Conservation (phyloP, 2,888 invertebrate species). For the Yponomeuta evonymella region DNA sequence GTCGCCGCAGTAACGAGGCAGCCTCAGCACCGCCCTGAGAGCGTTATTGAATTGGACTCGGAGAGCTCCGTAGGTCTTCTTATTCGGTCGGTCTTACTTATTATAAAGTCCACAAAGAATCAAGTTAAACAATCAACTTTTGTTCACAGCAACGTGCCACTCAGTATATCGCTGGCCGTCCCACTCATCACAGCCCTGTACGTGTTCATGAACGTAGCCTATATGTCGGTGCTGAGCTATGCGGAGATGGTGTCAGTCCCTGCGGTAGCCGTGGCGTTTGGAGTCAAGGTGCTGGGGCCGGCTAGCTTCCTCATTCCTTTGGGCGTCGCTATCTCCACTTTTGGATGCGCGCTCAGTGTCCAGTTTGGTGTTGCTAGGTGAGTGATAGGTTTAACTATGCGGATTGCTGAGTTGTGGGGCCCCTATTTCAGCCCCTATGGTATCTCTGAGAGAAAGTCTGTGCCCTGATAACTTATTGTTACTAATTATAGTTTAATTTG, state of each 20-base stretch:
- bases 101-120: too few species aligned
- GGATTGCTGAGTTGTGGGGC: neutral
- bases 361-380: constrained; percentile 85
- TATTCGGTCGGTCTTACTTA: too few species aligned
- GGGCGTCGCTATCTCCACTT: constrained; percentile 85
- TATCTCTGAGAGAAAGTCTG: too few species aligned
- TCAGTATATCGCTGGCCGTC: constrained; percentile 87
- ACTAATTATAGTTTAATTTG: neutral
- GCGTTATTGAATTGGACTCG: too few species aligned
- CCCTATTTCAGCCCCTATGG: too few species aligned
- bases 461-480: neutral
- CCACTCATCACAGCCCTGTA: constrained; percentile 88
- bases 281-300: constrained; percentile 79
- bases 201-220: constrained; percentile 90
- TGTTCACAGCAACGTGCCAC: constrained; percentile 82
- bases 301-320: constrained; percentile 82
- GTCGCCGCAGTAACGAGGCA: too few species aligned
- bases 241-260: constrained; percentile 83
- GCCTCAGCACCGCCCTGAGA: too few species aligned
- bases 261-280: constrained; percentile 89
- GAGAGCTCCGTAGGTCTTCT: too few species aligned
- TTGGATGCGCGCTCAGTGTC: constrained; percentile 86
- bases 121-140: neutral
- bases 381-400: constrained; percentile 5
- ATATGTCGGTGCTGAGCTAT: constrained; percentile 86